Base-by-base conservation (phyloP, 2,888 invertebrate genomes). In the Nemotelus nigrinus region DNA sequence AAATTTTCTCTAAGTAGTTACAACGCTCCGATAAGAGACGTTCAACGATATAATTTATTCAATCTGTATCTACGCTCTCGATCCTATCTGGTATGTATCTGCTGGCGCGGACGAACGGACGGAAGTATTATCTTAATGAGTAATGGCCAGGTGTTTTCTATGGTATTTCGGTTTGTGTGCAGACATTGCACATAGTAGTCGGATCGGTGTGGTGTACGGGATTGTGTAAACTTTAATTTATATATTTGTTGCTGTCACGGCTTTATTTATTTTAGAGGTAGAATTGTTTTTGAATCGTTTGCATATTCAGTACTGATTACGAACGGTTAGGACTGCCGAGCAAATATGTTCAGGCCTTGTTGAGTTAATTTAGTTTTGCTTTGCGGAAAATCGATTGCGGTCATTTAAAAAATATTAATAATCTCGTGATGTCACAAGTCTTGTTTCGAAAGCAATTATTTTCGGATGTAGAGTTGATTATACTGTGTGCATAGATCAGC, bases 121-220 rank as follows among this genome's bases (percentile, higher is more conserved):
- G 53, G 55, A 53, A 41, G 53, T 70, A 47, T 70, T 70, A 70
- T 70, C 53, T 70, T 55, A 70, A 70, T 70, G 70, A 70, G 55
- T 70, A 70, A 70, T 70, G 70, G 55, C 70, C 70, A 70, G 70
- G 70, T 70, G 70, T 70, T 55, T 70, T 47, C 3, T 8, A 7
- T 67, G 67, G 10, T 7, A 47, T 45, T n/a, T 10, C 8, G 47
- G 8, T 65, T 65, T 3, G 25, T 4, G 39, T 7, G 41, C 41
- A 50, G 6, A 25, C 25, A 25, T 25, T 25, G 25, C 25, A 25
- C 8, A 50, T 8, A 50, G 25, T 3, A n/a, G 3, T 39, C 41
- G 60, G 7, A 60, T 60, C 3, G 60, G 7, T 39, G 39, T 3
- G 25, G 39, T 3, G 60, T 25, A 8, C 6, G 5, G 50, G 5